These are phyloP conservation scores for Micromesistius poutassou DNA, from an alignment of 2,797 vertebrate species.

Conservation along the genomic window DNA sequence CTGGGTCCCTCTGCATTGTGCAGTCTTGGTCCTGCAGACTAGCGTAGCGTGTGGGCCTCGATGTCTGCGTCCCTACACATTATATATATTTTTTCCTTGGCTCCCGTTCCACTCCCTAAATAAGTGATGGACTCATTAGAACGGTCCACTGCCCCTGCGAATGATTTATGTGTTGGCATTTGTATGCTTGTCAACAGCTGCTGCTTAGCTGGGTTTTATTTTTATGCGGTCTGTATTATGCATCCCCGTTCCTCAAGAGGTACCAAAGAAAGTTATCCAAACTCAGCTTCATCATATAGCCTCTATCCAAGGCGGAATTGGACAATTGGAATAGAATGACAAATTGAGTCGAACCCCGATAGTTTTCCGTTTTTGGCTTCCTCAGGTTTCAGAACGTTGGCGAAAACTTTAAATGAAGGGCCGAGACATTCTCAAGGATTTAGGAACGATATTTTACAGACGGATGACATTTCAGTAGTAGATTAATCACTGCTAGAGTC, in stretches of 20 bases:
- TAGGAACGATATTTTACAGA: conserved; percentile 17
- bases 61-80: background rate
- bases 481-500: background rate
- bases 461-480: conserved; percentile 17
- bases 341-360: background rate
- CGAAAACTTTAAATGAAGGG: conserved; percentile 22
- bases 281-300: conserved; percentile 12
- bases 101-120: conserved; percentile 17
- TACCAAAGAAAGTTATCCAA: conserved; percentile 45
- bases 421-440: conserved; percentile 21
- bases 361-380: conserved; percentile 5
- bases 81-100: background rate
- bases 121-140: conserved; percentile 26
- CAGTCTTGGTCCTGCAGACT: background rate
- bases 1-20: background rate
- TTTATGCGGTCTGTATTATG: conserved; percentile 4
- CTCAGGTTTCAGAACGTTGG: conserved; percentile 16
- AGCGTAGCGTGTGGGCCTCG: background rate
- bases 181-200: background rate
- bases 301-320: conserved; percentile 11
- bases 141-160: conserved; percentile 14
- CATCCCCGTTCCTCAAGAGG: conserved; percentile 9
- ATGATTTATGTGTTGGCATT: conserved; percentile 9
- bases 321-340: conserved; percentile 3
- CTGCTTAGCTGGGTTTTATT: conserved; percentile 7